These are phyloP conservation scores for Thamnaconus septentrionalis DNA, from an alignment of 2,113 vertebrate species.

Conservation along the genomic window DNA sequence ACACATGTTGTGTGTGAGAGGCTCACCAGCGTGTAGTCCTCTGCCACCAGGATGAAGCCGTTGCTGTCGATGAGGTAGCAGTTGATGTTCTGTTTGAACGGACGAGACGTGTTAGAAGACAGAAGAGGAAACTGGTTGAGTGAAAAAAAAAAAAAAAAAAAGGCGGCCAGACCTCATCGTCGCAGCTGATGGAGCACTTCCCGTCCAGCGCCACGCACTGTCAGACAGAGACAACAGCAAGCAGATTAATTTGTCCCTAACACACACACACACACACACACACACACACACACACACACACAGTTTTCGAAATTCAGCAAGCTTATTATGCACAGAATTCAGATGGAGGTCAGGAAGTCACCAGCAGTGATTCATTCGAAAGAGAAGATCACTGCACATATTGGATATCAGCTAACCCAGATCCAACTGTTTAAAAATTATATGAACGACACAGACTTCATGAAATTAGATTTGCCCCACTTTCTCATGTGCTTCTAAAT, in stretches of 20 bases:
- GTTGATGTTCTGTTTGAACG: slow-evolving; percentile 83
- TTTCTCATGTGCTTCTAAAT: too few relatives aligned
- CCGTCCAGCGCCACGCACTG: slow-evolving; percentile 95
- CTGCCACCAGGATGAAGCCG: slow-evolving; percentile 94
- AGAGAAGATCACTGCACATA: too few relatives aligned
- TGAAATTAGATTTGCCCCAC: too few relatives aligned
- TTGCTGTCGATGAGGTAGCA: slow-evolving; percentile 99
- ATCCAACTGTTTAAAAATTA: too few relatives aligned
- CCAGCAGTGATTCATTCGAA: too few relatives aligned
- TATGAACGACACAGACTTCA: too few relatives aligned
- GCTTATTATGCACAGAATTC: too few relatives aligned
- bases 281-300: too few relatives aligned
- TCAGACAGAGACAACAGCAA: slow-evolving; percentile 10
- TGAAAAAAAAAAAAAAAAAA: background rate
- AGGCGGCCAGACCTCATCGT: slow-evolving; percentile 85
- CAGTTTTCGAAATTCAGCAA: too few relatives aligned
- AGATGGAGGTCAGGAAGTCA: too few relatives aligned
- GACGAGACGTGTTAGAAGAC: slow-evolving; percentile 4
- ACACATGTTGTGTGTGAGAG: background rate
- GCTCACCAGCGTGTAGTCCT: slow-evolving; percentile 89
- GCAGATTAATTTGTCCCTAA: background rate
- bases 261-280: background rate
- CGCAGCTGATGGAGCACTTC: slow-evolving; percentile 94
- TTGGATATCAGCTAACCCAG: too few relatives aligned
- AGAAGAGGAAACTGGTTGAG: background rate